Evolutionary conservation across 2,888 invertebrate genomes (phyloP).

Genomic region (Tigriopus californicus): DNA sequence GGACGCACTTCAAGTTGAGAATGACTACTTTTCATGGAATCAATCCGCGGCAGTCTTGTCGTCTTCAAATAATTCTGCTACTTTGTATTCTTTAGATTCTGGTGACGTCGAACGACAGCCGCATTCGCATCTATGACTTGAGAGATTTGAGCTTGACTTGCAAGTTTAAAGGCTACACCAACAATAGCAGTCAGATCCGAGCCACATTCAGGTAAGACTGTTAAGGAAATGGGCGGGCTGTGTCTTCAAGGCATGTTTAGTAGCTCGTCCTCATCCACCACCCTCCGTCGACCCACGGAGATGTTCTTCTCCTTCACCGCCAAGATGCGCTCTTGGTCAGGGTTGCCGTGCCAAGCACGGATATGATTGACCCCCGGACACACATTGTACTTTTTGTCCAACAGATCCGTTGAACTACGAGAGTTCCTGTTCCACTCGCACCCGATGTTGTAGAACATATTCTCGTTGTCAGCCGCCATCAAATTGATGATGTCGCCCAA

Average conservation of each 20-base stretch:
- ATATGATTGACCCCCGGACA: background rate
- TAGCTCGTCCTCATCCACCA: background rate
- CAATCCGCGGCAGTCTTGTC: background rate
- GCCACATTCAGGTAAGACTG: slow-evolving; percentile 52
- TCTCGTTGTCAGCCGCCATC: slow-evolving; percentile 15
- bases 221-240: too few relatives aligned
- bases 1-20: background rate
- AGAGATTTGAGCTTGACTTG: slow-evolving; percentile 83
- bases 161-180: slow-evolving; percentile 82
- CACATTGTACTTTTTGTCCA: slow-evolving; percentile 7
- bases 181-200: slow-evolving; percentile 89
- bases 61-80: slow-evolving; percentile 5
- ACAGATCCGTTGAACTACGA: background rate
- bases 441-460: slow-evolving; percentile 16
- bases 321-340: background rate
- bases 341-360: slow-evolving; percentile 4
- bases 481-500: slow-evolving; percentile 8
- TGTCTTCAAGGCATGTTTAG: background rate
- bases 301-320: background rate
- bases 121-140: slow-evolving; percentile 85
- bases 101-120: slow-evolving; percentile 92
- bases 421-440: slow-evolving; percentile 17
- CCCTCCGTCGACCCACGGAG: background rate
- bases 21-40: background rate
- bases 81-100: slow-evolving; percentile 38